phyloP scores from a whole-genome alignment of 2,113 vertebrate genomes.

The Orthochromis indermauri region DNA sequence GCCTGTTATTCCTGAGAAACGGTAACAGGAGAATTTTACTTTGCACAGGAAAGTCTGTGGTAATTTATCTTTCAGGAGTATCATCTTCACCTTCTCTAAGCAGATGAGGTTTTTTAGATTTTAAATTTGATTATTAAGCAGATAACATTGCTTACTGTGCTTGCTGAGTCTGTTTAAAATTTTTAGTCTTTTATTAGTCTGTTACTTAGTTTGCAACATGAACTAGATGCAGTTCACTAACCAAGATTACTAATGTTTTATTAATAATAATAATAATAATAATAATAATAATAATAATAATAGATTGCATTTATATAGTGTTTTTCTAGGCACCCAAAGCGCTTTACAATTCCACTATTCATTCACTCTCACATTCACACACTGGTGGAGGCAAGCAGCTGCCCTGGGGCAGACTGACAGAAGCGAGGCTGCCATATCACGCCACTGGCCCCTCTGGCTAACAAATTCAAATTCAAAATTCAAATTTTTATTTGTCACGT shows the following conservation, averaged over 20 bases:
- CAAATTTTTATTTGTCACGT: too few species aligned
- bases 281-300: background rate
- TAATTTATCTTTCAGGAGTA: background rate
- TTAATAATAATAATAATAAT: background rate
- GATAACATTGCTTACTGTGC: background rate
- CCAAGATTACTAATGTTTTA: background rate
- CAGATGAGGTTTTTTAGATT: background rate
- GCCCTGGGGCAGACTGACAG: background rate
- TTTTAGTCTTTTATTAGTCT: background rate
- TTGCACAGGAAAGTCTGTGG: background rate
- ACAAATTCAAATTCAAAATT: too few species aligned
- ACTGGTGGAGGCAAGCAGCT: background rate
- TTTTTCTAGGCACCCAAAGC: background rate
- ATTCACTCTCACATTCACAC: background rate
- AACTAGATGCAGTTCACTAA: background rate
- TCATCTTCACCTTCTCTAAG: background rate
- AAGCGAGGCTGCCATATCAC: background rate
- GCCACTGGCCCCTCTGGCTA: background rate
- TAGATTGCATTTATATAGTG: rapidly evolving
- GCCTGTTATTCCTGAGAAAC: background rate
- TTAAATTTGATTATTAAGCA: background rate
- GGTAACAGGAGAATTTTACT: background rate
- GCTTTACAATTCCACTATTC: background rate
- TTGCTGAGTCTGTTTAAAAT: background rate
- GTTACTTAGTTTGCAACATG: background rate